These are phyloP conservation scores for Geococcyx californianus DNA, from an alignment of 2,113 vertebrate species.

Conservation along the genomic window DNA sequence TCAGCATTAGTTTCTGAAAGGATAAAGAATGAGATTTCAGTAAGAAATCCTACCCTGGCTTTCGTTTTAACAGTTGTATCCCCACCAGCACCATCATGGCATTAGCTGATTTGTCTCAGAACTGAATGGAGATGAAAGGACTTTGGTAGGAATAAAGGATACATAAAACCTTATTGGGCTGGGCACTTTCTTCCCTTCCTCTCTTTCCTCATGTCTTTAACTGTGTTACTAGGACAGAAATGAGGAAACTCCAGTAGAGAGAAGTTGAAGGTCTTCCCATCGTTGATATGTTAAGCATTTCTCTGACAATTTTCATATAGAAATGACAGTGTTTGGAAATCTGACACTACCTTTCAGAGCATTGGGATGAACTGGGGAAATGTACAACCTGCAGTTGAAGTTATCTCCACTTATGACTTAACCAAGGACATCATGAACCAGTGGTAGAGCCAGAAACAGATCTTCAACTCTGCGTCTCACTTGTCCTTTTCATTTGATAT, in stretches of 20 bases:
- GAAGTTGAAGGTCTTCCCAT: neutral
- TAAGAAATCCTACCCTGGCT: neutral
- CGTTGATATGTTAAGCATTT: neutral
- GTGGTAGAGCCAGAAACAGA: neutral
- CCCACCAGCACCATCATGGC: neutral
- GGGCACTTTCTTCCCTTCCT: neutral
- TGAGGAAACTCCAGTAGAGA: neutral
- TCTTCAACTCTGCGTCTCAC: neutral
- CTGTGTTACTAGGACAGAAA: neutral
- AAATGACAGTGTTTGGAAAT: neutral
- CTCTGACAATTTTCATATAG: neutral
- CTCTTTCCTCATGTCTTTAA: neutral
- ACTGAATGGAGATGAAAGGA: neutral
- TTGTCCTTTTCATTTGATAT: neutral
- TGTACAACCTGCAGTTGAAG: neutral
- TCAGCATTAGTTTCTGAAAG: neutral
- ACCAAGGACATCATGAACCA: neutral
- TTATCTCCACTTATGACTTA: neutral
- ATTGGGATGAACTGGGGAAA: neutral
- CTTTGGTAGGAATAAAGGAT: neutral
- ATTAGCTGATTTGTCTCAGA: neutral
- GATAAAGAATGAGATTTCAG: neutral
- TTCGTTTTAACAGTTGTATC: neutral
- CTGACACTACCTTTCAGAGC: neutral
- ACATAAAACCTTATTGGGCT: neutral